These are phyloP conservation scores for Noctuana brunneofusca DNA, from an alignment of 2,888 invertebrate species.

Conservation along the genomic window DNA sequence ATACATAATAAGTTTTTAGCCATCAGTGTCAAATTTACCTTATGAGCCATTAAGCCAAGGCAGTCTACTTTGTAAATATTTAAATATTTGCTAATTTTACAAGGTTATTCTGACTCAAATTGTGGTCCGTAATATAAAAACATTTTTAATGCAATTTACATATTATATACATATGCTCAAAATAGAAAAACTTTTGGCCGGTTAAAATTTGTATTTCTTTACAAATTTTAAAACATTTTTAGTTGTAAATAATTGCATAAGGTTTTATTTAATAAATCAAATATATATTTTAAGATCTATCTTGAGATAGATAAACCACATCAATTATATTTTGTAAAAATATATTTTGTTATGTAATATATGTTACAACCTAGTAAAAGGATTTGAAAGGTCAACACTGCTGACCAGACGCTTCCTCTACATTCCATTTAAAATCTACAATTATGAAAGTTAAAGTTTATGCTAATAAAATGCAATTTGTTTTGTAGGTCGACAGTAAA, in stretches of 20 bases:
- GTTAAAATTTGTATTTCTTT: too few relatives aligned
- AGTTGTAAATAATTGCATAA: too few relatives aligned
- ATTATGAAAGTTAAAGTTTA: slow-evolving; percentile 75
- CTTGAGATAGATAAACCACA: too few relatives aligned
- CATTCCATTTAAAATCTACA: slow-evolving; percentile 63
- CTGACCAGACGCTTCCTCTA: slow-evolving; percentile 56
- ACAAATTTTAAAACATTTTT: too few relatives aligned
- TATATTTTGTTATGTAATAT: too few relatives aligned
- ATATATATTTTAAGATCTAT: too few relatives aligned
- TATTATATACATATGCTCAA: slow-evolving; percentile 26
- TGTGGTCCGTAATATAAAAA: slow-evolving; percentile 41
- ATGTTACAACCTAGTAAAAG: background rate
- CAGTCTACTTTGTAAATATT: slow-evolving; percentile 60
- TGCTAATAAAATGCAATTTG: slow-evolving; percentile 79
- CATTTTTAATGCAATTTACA: slow-evolving; percentile 36
- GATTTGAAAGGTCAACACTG: slow-evolving; percentile 56
- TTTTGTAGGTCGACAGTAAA: slow-evolving; percentile 73
- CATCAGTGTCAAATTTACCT: slow-evolving; percentile 36
- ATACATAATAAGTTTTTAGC: slow-evolving; percentile 27
- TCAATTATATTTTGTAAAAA: too few relatives aligned
- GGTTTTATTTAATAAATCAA: too few relatives aligned
- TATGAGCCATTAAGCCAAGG: slow-evolving; percentile 58
- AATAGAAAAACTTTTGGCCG: background rate
- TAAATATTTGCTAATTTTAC: slow-evolving; percentile 64
- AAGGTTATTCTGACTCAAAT: slow-evolving; percentile 58